A percentile compares a stretch with the other conserved stretches of the same genome.
phyloP scores from a whole-genome alignment of 2,797 vertebrate genomes.

The Epinephelus coioides region DNA sequence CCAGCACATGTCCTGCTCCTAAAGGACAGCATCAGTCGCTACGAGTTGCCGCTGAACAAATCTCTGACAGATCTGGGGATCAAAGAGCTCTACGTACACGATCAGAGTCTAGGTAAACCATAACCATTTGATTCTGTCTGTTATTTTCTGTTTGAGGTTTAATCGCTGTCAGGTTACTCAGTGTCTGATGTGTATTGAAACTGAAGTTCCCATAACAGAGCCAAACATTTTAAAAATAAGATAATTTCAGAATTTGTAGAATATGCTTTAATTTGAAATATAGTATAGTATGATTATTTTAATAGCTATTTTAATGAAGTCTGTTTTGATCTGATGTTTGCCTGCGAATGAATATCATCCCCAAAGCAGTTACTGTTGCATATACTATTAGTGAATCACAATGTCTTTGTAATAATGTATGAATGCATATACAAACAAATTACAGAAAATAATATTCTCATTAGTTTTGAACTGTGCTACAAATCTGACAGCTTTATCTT shows the following conservation, averaged over 20 bases:
- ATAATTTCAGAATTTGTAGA: neutral
- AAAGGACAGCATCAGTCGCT: conserved; percentile 88
- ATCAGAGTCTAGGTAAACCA: conserved; percentile 91
- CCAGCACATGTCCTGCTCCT: conserved; percentile 91
- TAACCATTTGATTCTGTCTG: neutral
- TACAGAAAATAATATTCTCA: neutral
- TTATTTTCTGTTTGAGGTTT: neutral
- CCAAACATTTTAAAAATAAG: neutral
- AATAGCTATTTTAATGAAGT: neutral
- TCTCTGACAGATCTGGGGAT: conserved; percentile 92
- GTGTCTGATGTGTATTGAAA: neutral
- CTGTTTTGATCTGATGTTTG: neutral
- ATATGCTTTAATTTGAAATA: neutral
- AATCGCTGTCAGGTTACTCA: conserved; percentile 1
- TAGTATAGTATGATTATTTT: too few relatives aligned
- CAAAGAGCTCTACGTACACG: conserved; percentile 94
- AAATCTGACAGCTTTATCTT: neutral
- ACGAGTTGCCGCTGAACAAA: conserved; percentile 91
- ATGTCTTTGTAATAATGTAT: neutral
- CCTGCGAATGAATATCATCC: neutral
- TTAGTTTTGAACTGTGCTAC: neutral
- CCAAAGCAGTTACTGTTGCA: neutral
- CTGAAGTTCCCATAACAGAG: neutral
- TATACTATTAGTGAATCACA: neutral
- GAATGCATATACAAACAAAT: conserved; percentile 6